Percentiles rank a stretch among this genome's conserved stretches.
These are phyloP conservation scores for Oophaga pumilio DNA, from an alignment of 2,113 vertebrate genomes.

Conservation along the genomic window DNA sequence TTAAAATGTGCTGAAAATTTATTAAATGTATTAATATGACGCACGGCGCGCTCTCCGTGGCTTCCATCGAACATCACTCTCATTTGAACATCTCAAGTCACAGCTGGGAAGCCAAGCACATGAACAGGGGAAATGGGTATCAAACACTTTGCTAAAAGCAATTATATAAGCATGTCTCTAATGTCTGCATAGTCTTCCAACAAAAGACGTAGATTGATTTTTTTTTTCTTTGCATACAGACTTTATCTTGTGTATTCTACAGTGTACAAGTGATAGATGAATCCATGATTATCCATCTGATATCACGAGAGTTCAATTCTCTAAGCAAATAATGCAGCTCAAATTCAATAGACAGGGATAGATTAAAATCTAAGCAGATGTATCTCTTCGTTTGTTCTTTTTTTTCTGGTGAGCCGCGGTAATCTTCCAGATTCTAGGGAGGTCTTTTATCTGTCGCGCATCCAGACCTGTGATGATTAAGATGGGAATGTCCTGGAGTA, in stretches of 20 bases:
- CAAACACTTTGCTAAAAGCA: slow-evolving; percentile 48
- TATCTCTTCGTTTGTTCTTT: background rate
- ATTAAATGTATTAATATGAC: slow-evolving; percentile 5
- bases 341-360: slow-evolving; percentile 50
- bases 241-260: slow-evolving; percentile 29
- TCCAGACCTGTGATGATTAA: slow-evolving; percentile 17
- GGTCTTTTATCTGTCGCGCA: slow-evolving; percentile 24
- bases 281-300: background rate
- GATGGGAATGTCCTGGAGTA: background rate
- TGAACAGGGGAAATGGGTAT: slow-evolving; percentile 28
- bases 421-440: slow-evolving; percentile 22
- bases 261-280: slow-evolving; percentile 50
- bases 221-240: slow-evolving; percentile 28
- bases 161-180: slow-evolving; percentile 10
- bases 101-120: slow-evolving; percentile 44
- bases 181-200: slow-evolving; percentile 18
- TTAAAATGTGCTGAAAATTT: slow-evolving; percentile 29
- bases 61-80: slow-evolving; percentile 11
- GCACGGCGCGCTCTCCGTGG: background rate
- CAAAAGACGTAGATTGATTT: slow-evolving; percentile 28
- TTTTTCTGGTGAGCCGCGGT: slow-evolving; percentile 22
- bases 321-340: slow-evolving; percentile 37
- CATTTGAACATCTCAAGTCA: slow-evolving; percentile 21
- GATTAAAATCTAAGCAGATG: slow-evolving; percentile 50
- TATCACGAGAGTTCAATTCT: slow-evolving; percentile 28